Conservation (phyloP, 53 echinoderm and acorn worm genomes). For the Patiria pectinifera region DNA sequence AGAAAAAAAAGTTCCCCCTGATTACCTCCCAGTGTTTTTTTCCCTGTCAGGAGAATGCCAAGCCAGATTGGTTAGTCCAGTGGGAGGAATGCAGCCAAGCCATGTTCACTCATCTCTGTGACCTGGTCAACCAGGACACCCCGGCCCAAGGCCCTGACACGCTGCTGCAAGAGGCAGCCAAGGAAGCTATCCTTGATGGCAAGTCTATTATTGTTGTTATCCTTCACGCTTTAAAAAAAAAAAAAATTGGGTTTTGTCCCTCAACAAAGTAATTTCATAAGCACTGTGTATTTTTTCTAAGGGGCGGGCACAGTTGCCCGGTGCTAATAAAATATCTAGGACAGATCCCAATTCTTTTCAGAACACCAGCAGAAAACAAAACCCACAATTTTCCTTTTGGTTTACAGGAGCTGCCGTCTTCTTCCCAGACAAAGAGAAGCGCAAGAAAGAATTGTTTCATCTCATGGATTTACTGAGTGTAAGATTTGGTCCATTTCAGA, state of each 20-base stretch:
- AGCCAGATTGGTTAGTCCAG: conserved; percentile 50
- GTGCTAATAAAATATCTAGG: too few species aligned
- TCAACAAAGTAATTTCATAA: too few species aligned
- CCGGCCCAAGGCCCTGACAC: conserved; percentile 50
- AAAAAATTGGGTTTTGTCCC: too few species aligned
- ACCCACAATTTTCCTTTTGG: not conserved
- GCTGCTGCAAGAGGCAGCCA: conserved; percentile 70
- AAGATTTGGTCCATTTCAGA: conserved; percentile 10
- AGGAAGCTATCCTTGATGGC: conserved; percentile 83
- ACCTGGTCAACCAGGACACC: conserved; percentile 58
- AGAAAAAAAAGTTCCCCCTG: not conserved
- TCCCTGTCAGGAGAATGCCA: conserved; percentile 16
- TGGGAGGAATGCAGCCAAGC: conserved; percentile 63
- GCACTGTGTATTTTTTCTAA: too few species aligned
- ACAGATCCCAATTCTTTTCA: not conserved
- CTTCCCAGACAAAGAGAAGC: conserved; percentile 89
- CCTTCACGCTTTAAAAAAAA: too few species aligned
- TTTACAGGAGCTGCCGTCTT: conserved; percentile 90
- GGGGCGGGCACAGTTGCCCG: too few species aligned
- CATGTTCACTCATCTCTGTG: conserved; percentile 86
- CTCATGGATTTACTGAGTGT: conserved; percentile 86
- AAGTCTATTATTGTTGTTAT: not conserved
- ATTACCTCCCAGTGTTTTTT: not conserved
- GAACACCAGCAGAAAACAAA: not conserved
- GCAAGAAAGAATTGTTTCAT: conserved; percentile 87